Evolutionary conservation across 2,888 invertebrate species (phyloP).

Genomic region (Cybosia mesomella): DNA sequence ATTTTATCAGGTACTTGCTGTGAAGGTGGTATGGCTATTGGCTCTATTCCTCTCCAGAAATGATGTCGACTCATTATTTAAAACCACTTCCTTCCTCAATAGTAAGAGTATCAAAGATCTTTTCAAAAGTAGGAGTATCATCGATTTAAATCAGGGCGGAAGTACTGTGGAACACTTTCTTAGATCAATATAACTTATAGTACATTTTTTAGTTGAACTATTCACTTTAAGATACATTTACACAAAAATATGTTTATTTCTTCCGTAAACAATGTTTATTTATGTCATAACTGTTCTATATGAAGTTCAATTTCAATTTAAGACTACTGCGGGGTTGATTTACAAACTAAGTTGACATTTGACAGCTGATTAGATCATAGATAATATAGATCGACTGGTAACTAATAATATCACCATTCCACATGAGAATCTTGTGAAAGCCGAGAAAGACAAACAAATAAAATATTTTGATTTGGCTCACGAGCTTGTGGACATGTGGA

Average conservation of each 20-base stretch:
- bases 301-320: not conserved
- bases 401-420: not conserved
- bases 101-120: slow-evolving; percentile 59
- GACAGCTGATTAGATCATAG: slow-evolving; percentile 43
- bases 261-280: slow-evolving; percentile 37
- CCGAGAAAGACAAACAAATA: too few species aligned
- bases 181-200: slow-evolving; percentile 34
- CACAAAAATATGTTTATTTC: slow-evolving; percentile 28
- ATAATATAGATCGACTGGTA: slow-evolving; percentile 18
- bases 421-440: too few species aligned
- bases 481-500: too few species aligned
- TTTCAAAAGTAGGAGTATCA: slow-evolving; percentile 58
- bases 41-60: slow-evolving; percentile 81
- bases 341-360: slow-evolving; percentile 43
- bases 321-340: slow-evolving; percentile 22
- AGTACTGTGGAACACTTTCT: slow-evolving; percentile 48
- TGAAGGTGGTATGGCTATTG: slow-evolving; percentile 66
- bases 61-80: slow-evolving; percentile 83
- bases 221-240: slow-evolving; percentile 44
- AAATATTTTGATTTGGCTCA: too few species aligned
- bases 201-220: slow-evolving; percentile 21
- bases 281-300: slow-evolving; percentile 35
- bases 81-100: slow-evolving; percentile 55
- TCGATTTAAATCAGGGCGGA: slow-evolving; percentile 55
- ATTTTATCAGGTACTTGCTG: slow-evolving; percentile 82